A percentile compares a stretch with the other conserved stretches of the same genome.
Evolutionary conservation across 2,888 invertebrate genomes (phyloP).

Genomic region (Cybosia mesomella): DNA sequence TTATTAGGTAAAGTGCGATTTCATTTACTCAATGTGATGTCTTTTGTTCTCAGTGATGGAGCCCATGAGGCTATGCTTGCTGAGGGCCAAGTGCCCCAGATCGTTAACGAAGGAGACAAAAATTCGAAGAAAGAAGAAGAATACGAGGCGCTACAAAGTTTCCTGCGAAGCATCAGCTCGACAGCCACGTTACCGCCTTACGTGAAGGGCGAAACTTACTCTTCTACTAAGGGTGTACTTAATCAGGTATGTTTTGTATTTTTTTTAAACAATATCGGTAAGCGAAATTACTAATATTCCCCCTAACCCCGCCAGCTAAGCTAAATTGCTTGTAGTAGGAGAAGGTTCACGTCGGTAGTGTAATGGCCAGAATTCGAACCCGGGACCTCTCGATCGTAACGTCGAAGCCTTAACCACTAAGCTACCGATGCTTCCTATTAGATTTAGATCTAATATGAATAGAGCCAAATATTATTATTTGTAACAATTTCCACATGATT

Average conservation of each 20-base stretch:
- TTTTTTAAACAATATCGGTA: too few species aligned
- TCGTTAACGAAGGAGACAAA: conserved; percentile 67
- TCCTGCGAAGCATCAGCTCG: conserved; percentile 83
- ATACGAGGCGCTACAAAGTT: conserved; percentile 82
- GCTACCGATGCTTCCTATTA: too few species aligned
- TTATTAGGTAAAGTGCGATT: background rate
- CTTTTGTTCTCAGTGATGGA: conserved; percentile 71
- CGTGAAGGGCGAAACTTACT: conserved; percentile 82
- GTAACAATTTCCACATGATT: too few species aligned
- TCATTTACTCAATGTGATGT: background rate
- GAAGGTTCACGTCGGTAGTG: too few species aligned
- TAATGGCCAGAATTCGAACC: too few species aligned
- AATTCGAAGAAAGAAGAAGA: conserved; percentile 73
- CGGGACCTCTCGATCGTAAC: too few species aligned
- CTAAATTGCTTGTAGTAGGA: too few species aligned
- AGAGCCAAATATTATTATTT: too few species aligned
- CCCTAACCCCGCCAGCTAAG: too few species aligned
- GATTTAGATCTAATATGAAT: too few species aligned
- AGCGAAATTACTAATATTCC: too few species aligned
- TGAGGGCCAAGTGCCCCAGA: conserved; percentile 63
- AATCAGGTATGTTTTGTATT: conserved; percentile 73
- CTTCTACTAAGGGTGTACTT: conserved; percentile 78
- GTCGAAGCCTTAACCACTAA: too few species aligned
- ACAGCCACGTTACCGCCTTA: conserved; percentile 83
- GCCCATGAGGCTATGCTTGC: conserved; percentile 81